Percentiles rank a stretch among this genome's conserved stretches.
phyloP scores from a whole-genome alignment of 2,797 vertebrate species.

The Capromys pilorides region DNA sequence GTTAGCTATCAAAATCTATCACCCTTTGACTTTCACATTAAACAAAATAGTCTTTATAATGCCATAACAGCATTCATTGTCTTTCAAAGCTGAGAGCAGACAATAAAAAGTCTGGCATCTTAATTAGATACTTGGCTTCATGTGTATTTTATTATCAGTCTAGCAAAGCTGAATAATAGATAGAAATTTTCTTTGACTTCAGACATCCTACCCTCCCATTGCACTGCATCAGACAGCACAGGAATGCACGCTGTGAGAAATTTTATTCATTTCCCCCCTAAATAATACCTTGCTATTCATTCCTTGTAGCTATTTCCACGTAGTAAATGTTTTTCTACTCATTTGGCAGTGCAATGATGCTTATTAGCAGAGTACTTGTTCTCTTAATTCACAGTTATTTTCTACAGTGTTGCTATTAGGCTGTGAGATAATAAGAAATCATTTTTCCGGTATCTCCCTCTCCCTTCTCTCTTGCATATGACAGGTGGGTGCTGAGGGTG shows the following conservation, averaged over 20 bases:
- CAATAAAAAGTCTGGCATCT: constrained; percentile 71
- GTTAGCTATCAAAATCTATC: constrained; percentile 38
- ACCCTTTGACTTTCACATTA: constrained; percentile 22
- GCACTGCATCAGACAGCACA: background rate
- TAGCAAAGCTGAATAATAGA: constrained; percentile 55
- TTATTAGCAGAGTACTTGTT: background rate
- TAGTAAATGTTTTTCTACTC: background rate
- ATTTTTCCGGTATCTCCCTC: background rate
- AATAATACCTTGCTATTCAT: background rate
- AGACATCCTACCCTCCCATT: background rate
- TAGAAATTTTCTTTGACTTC: constrained; percentile 67
- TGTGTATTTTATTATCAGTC: constrained; percentile 62
- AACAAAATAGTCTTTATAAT: constrained; percentile 32
- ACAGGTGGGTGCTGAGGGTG: background rate
- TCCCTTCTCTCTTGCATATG: background rate
- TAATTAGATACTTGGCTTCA: constrained; percentile 33
- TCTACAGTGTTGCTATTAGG: constrained; percentile 46
- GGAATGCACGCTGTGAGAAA: background rate
- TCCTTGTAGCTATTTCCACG: background rate
- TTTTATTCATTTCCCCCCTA: background rate
- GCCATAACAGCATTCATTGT: constrained; percentile 63
- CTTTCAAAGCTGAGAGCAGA: constrained; percentile 72
- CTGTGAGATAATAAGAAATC: background rate
- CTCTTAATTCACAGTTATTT: background rate
- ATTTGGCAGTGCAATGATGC: background rate